These are phyloP conservation scores for Mus minutoides DNA, from an alignment of 2,797 vertebrate genomes.

Conservation along the genomic window DNA sequence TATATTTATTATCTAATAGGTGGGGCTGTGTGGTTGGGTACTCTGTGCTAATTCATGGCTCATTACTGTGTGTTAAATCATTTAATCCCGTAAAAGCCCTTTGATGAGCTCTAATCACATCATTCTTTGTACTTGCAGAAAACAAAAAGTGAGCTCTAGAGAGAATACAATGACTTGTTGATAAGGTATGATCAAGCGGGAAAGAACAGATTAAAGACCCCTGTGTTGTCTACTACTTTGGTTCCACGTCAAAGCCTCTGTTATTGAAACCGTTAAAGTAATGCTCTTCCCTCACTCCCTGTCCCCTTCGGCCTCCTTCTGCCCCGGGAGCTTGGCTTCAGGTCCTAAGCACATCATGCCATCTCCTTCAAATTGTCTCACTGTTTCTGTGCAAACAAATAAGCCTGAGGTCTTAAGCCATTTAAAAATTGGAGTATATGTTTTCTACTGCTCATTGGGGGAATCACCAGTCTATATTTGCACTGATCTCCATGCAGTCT, in stretches of 20 bases:
- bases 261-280: background rate
- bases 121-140: constrained; percentile 22
- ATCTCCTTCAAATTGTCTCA: background rate
- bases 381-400: background rate
- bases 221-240: background rate
- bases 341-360: background rate
- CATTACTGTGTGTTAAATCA: background rate
- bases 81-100: background rate
- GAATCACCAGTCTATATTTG: background rate
- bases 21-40: background rate
- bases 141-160: constrained; percentile 12
- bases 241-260: background rate
- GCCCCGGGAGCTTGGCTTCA: background rate
- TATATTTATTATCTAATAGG: background rate
- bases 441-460: background rate
- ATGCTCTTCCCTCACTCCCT: background rate
- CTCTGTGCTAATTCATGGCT: background rate
- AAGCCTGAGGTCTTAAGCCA: background rate
- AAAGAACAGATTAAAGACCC: background rate
- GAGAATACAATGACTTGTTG: background rate
- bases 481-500: background rate
- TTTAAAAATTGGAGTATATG: constrained; percentile 16
- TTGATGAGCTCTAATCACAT: background rate
- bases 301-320: background rate
- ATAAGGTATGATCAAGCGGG: background rate